Evolutionary conservation across 2,797 vertebrate species (phyloP).

Genomic region (Schizopygopsis malacanthus): DNA sequence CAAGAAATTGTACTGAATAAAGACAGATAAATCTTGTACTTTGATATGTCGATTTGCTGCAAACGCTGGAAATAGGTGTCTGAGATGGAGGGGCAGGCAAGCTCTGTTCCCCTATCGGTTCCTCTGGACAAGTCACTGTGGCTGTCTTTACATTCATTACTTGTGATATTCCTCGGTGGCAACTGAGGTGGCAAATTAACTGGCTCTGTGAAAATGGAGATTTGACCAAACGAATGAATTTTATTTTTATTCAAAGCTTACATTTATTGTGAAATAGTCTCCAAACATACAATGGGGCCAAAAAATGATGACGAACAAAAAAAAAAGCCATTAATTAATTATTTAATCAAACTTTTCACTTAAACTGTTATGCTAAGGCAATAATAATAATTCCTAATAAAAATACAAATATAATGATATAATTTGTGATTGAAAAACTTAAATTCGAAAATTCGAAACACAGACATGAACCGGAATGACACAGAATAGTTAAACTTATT

Average conservation of each 20-base stretch:
- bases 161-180: constrained; percentile 85
- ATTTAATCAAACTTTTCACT: background rate
- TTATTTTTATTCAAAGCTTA: background rate
- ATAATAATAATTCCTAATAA: background rate
- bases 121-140: constrained; percentile 65
- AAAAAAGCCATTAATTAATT: too few species aligned
- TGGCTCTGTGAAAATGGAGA: constrained; percentile 72
- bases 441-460: background rate
- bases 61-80: constrained; percentile 86
- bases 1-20: background rate
- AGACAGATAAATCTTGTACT: constrained; percentile 66
- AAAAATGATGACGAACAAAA: background rate
- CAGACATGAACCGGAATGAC: background rate
- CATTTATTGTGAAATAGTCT: background rate
- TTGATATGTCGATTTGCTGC: constrained; percentile 86
- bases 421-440: background rate
- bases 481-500: background rate
- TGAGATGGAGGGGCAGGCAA: constrained; percentile 73
- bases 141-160: constrained; percentile 81
- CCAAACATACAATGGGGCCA: background rate
- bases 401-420: background rate
- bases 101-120: constrained; percentile 76
- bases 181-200: constrained; percentile 82
- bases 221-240: background rate
- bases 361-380: background rate